phyloP scores from a whole-genome alignment of 1,140 invertebrate genomes.

The Plutomurus gul region DNA sequence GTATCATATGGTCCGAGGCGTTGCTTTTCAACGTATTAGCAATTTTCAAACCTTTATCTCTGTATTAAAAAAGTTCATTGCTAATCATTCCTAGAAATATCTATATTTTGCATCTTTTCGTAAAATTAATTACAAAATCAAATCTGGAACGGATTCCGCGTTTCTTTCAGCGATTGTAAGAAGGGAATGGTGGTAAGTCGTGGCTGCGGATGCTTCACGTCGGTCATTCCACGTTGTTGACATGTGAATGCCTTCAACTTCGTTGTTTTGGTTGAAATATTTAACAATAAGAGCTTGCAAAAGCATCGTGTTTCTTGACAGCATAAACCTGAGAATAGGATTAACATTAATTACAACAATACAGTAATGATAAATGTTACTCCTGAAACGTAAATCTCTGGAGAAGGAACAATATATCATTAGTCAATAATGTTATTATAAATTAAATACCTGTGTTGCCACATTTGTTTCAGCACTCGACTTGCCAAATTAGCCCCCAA shows the following conservation, averaged over 20 bases:
- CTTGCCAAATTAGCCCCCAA: slow-evolving; percentile 48
- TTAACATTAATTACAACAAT: too few species aligned
- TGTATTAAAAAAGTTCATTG: neutral
- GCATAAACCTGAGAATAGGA: slow-evolving; percentile 43
- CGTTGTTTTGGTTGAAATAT: slow-evolving; percentile 37
- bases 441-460: slow-evolving; percentile 42
- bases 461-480: slow-evolving; percentile 42
- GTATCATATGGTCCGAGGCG: slow-evolving; percentile 41
- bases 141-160: slow-evolving; percentile 38
- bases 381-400: neutral
- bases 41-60: slow-evolving; percentile 48
- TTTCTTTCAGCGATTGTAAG: slow-evolving; percentile 29
- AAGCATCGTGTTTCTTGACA: slow-evolving; percentile 40
- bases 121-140: slow-evolving; percentile 13
- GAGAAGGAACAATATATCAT: neutral
- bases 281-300: slow-evolving; percentile 39
- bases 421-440: neutral
- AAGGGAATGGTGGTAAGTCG: slow-evolving; percentile 37
- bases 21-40: slow-evolving; percentile 43
- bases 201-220: neutral
- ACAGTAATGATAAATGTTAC: neutral
- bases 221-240: slow-evolving; percentile 7
- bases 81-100: neutral
- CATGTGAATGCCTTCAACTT: slow-evolving; percentile 40
- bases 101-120: neutral